Evolutionary conservation across 2,888 invertebrate species (phyloP).

Genomic region (Ophion slaviceki): DNA sequence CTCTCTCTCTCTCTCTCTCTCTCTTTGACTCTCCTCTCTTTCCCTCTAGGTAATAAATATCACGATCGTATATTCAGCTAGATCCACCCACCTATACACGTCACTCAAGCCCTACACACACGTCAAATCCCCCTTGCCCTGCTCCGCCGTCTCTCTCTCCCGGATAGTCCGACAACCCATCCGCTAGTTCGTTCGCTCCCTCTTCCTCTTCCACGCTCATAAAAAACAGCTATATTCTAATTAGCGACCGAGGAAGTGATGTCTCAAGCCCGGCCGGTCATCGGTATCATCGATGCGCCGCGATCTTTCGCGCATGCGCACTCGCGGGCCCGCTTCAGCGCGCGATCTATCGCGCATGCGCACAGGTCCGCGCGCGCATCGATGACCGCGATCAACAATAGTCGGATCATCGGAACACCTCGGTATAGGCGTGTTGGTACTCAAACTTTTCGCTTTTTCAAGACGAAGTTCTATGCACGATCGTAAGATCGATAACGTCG

Average conservation of each 20-base stretch:
- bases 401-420: background rate
- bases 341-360: constrained; percentile 23
- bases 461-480: background rate
- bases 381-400: constrained; percentile 5
- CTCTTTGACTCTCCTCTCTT: background rate
- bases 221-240: constrained; percentile 84
- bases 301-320: constrained; percentile 31
- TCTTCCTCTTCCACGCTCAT: constrained; percentile 84
- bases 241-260: constrained; percentile 79
- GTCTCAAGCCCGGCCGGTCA: constrained; percentile 65
- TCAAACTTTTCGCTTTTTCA: constrained; percentile 23
- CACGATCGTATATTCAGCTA: constrained; percentile 73
- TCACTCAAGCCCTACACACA: constrained; percentile 52
- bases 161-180: constrained; percentile 67
- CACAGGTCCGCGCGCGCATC: background rate
- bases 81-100: constrained; percentile 67
- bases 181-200: constrained; percentile 78
- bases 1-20: constrained; percentile 64
- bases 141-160: constrained; percentile 51
- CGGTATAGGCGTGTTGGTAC: constrained; percentile 17
- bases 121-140: constrained; percentile 51
- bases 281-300: constrained; percentile 54
- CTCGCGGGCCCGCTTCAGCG: no score
- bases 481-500: no score
- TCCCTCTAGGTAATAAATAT: constrained; percentile 81